Evolutionary conservation across 1,140 invertebrate genomes (phyloP).

Genomic region (Acromyrmex echinatior): DNA sequence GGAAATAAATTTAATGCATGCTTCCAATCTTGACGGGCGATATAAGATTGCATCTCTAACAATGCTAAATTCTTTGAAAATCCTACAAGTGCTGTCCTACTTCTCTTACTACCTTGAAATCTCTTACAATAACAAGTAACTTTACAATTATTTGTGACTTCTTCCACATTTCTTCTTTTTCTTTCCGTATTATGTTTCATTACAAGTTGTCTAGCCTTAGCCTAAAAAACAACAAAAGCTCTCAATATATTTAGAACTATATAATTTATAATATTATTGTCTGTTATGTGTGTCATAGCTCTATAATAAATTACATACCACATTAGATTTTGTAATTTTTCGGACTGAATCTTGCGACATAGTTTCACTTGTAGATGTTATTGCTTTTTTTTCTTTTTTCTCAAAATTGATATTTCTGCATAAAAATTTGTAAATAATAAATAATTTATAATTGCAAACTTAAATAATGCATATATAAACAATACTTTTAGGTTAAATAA

Average conservation of each 20-base stretch:
- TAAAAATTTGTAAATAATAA: neutral
- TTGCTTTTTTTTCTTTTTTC: neutral
- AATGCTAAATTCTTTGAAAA: conserved; percentile 39
- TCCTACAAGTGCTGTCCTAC: neutral
- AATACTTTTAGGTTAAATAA: neutral
- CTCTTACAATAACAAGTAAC: conserved; percentile 22
- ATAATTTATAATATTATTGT: neutral
- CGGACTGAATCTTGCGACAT: conserved; percentile 1
- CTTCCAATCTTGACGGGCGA: conserved; percentile 44
- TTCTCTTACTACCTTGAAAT: neutral
- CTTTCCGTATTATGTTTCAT: neutral
- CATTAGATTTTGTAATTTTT: conserved; percentile 31
- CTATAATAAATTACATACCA: conserved; percentile 38
- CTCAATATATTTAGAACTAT: neutral
- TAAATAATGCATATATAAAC: neutral
- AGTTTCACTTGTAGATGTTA: neutral
- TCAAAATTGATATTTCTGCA: neutral
- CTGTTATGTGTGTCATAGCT: too few species aligned
- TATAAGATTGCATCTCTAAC: conserved; percentile 36
- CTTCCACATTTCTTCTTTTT: neutral
- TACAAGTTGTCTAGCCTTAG: conserved; percentile 17
- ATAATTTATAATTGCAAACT: neutral
- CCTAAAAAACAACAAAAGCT: neutral
- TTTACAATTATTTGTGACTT: neutral
- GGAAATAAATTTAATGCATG: conserved; percentile 23